A percentile compares a stretch with the other conserved stretches of the same genome.
Evolutionary conservation across 2,113 vertebrate genomes (phyloP).

Genomic region (Periophthalmodon schlosseri): DNA sequence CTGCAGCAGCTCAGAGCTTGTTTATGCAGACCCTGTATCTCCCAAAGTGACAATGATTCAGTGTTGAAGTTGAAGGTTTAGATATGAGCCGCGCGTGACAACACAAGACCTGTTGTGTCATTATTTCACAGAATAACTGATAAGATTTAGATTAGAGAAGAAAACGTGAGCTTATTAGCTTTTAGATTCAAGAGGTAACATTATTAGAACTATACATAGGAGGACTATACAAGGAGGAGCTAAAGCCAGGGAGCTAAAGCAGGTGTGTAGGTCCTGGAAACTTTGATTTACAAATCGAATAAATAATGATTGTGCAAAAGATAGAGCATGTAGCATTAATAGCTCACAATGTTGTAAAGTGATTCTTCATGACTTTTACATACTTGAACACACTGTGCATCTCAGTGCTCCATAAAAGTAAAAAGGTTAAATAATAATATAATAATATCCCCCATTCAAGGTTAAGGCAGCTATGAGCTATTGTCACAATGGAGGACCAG

Average conservation of each 20-base stretch:
- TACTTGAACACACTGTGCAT: background rate
- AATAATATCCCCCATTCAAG: background rate
- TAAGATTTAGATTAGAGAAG: background rate
- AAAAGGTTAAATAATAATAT: background rate
- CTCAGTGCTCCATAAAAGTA: background rate
- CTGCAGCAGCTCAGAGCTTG: background rate
- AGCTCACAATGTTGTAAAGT: background rate
- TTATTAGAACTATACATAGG: background rate
- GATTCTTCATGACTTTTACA: background rate
- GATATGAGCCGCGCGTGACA: background rate
- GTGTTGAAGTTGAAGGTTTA: background rate
- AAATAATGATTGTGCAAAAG: background rate
- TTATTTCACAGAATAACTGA: background rate
- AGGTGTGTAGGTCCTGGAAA: background rate
- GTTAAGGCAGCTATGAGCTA: background rate
- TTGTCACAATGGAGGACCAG: background rate
- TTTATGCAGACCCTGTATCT: background rate
- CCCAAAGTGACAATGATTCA: background rate
- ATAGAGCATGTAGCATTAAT: background rate
- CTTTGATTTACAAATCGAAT: background rate
- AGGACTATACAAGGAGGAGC: background rate
- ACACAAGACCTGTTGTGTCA: background rate
- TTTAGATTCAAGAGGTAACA: background rate
- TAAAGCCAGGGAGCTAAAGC: slow-evolving; percentile 5
- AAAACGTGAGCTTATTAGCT: background rate